Evolutionary conservation across 2,797 vertebrate species (phyloP).

Genomic region (Sardinella longiceps): DNA sequence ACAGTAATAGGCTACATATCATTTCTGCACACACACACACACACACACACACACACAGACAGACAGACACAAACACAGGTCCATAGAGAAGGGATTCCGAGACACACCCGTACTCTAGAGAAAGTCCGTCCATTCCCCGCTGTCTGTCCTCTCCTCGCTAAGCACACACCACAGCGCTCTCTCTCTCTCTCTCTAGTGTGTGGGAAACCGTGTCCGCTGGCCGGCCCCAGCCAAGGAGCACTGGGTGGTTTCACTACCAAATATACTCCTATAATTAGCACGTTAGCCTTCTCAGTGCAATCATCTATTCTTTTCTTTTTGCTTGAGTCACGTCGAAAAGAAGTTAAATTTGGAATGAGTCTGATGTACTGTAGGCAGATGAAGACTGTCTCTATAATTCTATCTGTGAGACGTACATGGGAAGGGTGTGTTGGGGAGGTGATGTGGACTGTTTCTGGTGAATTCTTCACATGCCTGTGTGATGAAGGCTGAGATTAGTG

Average conservation of each 20-base stretch:
- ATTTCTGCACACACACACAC: not conserved
- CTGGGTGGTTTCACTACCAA: constrained; percentile 23
- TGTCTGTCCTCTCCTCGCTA: not conserved
- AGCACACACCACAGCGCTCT: not conserved
- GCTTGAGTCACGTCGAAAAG: not conserved
- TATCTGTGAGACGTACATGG: not conserved
- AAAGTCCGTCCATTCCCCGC: not conserved
- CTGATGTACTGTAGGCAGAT: not conserved
- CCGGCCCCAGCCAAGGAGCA: not conserved
- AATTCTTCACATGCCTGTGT: not conserved
- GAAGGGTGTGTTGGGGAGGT: not conserved
- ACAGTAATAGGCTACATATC: not conserved
- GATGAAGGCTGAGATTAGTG: not conserved
- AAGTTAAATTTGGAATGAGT: not conserved
- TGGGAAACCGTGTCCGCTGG: constrained; percentile 5
- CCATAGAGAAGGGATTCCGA: not conserved
- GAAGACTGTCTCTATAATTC: not conserved
- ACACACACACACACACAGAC: not conserved
- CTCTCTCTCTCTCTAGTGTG: not conserved
- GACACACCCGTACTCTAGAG: not conserved
- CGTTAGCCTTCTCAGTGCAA: not conserved
- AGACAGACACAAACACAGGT: not conserved
- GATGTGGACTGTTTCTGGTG: not conserved
- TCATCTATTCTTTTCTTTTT: not conserved
- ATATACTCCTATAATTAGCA: constrained; percentile 20